phyloP scores from a whole-genome alignment of 2,797 vertebrate genomes.

The Cyprinella venusta region DNA sequence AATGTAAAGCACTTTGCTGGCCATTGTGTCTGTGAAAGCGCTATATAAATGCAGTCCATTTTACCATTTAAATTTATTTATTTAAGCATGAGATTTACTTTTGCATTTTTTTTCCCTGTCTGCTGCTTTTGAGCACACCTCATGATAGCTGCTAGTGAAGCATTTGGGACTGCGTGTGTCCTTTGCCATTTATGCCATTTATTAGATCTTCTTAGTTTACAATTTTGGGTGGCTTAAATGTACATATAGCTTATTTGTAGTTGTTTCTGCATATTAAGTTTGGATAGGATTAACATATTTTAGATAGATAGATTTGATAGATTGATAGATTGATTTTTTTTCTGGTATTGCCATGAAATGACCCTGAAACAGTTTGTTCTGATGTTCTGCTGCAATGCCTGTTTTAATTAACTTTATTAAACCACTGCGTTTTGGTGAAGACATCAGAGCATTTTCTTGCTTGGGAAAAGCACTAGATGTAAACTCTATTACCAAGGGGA shows the following conservation, averaged over 20 bases:
- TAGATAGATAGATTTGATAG: background rate
- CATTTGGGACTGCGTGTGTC: background rate
- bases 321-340: background rate
- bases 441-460: background rate
- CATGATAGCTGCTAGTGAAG: background rate
- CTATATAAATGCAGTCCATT: too few relatives aligned
- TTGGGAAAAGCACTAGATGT: conserved; percentile 17
- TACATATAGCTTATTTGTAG: background rate
- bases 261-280: background rate
- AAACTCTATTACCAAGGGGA: conserved; percentile 34
- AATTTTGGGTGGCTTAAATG: background rate
- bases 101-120: background rate
- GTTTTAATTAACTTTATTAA: background rate
- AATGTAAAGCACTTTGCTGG: too few relatives aligned
- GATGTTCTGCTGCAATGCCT: background rate
- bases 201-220: background rate
- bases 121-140: background rate
- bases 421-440: background rate
- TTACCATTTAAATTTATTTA: background rate
- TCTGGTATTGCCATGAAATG: background rate
- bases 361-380: background rate
- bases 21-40: too few relatives aligned
- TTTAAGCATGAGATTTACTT: background rate
- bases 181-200: background rate
- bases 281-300: background rate